Conservation (phyloP, 2,797 vertebrate species). For the Lateolabrax maculatus region DNA sequence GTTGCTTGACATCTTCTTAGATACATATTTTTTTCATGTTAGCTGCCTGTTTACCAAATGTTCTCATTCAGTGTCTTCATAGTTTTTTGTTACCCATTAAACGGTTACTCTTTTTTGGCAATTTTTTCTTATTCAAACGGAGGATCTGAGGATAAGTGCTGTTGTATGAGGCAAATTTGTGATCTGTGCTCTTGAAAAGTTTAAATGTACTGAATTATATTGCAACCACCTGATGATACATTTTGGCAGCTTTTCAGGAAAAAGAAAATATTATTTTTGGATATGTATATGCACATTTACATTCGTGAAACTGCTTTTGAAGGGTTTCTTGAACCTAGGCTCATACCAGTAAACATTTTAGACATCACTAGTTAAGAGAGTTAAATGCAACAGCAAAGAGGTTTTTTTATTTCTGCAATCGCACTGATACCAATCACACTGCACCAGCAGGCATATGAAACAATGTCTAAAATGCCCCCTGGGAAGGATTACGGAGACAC, state of each 20-base stretch:
- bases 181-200: neutral
- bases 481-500: conserved; percentile 54
- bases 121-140: neutral
- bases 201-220: no score
- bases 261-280: neutral
- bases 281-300: neutral
- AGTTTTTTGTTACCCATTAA: no score
- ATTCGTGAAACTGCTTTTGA: neutral
- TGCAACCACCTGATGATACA: neutral
- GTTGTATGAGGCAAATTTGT: neutral
- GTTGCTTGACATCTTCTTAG: neutral
- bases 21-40: neutral
- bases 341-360: neutral
- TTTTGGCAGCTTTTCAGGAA: neutral
- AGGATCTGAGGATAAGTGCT: neutral
- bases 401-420: neutral
- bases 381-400: neutral
- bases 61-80: neutral
- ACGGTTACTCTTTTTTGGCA: no score
- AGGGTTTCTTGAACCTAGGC: neutral
- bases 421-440: conserved; percentile 7
- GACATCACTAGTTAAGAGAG: neutral
- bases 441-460: conserved; percentile 32
- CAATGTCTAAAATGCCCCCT: conserved; percentile 42
- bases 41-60: neutral